These are phyloP conservation scores for Desoria tigrina DNA, from an alignment of 2,888 invertebrate genomes.

Conservation along the genomic window DNA sequence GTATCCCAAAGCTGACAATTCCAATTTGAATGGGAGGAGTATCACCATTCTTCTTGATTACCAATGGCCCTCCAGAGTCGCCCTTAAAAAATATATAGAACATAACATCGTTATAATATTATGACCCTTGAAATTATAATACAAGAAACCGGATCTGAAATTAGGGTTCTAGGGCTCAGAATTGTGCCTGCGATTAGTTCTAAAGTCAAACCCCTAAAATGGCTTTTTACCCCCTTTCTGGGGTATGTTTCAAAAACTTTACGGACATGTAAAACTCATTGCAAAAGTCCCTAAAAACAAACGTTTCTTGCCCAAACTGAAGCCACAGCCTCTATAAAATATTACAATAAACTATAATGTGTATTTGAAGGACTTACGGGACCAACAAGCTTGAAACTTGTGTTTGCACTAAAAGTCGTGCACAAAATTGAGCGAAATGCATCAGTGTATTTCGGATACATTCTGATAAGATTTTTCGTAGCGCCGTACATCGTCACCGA, in stretches of 20 bases:
- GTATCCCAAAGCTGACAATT: neutral
- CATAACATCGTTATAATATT: no score
- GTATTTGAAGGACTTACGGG: neutral
- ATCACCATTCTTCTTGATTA: conserved; percentile 10
- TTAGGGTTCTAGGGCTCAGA: no score
- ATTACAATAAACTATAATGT: neutral
- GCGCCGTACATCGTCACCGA: conserved; percentile 14
- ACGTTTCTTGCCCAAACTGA: no score
- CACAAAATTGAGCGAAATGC: conserved; percentile 35
- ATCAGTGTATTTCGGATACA: conserved; percentile 38
- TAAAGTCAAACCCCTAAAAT: no score
- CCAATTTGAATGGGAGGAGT: conserved; percentile 17
- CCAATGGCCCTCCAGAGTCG: conserved; percentile 43
- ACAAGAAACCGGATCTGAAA: no score
- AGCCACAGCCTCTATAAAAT: no score
- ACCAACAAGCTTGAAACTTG: neutral
- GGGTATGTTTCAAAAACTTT: no score
- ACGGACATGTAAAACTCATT: no score
- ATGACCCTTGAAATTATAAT: no score
- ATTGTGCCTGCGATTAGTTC: no score
- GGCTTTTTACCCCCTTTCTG: no score
- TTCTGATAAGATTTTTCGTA: conserved; percentile 4
- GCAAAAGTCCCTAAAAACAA: no score
- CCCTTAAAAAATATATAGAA: conserved; percentile 34
- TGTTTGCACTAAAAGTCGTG: conserved; percentile 11